Base-by-base conservation (phyloP, 2,888 invertebrate species). In the Platynereis dumerilii region DNA sequence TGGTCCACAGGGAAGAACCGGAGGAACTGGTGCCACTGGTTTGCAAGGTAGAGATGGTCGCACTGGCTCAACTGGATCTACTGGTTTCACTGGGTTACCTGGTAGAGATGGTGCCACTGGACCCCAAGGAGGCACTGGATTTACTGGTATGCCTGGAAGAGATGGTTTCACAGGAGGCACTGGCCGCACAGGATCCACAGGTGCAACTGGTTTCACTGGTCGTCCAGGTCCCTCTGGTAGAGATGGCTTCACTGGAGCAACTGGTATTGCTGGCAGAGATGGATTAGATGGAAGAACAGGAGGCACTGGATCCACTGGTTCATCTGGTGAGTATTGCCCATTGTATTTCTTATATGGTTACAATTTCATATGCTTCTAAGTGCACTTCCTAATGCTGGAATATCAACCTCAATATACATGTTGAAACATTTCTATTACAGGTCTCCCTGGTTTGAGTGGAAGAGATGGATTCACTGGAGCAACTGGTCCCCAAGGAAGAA, bases 71-170 rank as follows among this genome's bases (percentile, higher is more conserved):
- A 59, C 58, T 24, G 64, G 64, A 28, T 15, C 48, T 27, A 59
- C 58, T 26, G 64, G 64, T 26, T 52, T 39, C 22, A 58, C 60
- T 26, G 69, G 69, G 45, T 48, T 54, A 10, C 28, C 59, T 39
- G 68, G 68, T 26, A 5, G 55, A n/a, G 60, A 44, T 26, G 69
- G 69, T 27, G 22, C n/a, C n/a, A 24, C 22, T 42, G 69, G 69
- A 27, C 7, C 39, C 15, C 45, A 58, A n/a, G 69, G 69, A 20
- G 27, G 28, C 27, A 56, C 29, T 29, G 69, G 71, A 24, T 15
- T 24, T 22, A 28, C 27, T 29, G 71, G 70, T 24, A 34, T 42
- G 26, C 58, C 60, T 58, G 69, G 69, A 28, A 1, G 52, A 54
- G 29, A 34, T 42, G 64, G 62, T 24, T 57, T 57, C 44, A 64